A percentile compares a stretch with the other conserved stretches of the same genome.
Evolutionary conservation across 2,888 invertebrate genomes (phyloP).

Genomic region (Ophion slaviceki): DNA sequence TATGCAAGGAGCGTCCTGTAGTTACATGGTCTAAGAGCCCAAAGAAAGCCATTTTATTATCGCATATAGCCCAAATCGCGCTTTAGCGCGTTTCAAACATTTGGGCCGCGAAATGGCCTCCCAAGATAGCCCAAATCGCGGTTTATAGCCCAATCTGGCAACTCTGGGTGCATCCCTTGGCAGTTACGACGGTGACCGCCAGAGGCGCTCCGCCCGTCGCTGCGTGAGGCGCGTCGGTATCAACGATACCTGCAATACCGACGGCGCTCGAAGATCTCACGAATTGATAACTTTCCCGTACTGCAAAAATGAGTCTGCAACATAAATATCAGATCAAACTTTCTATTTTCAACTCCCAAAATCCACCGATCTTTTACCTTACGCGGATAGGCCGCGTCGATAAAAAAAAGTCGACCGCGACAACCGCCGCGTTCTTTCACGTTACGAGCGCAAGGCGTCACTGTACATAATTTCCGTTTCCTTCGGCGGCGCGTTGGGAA

Average conservation of each 20-base stretch:
- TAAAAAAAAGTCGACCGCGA: too few species aligned
- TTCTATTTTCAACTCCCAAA: neutral
- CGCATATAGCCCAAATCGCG: too few species aligned
- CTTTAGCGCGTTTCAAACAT: too few species aligned
- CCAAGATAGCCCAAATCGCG: too few species aligned
- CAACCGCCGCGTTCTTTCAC: neutral
- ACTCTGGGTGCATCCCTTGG: neutral
- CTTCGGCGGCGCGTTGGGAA: conserved; percentile 11
- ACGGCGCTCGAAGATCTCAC: neutral
- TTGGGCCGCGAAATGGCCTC: too few species aligned
- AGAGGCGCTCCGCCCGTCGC: neutral
- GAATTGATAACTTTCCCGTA: neutral
- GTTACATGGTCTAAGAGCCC: too few species aligned
- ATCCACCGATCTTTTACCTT: neutral
- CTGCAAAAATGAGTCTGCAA: neutral
- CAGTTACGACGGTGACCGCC: neutral
- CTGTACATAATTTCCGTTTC: neutral
- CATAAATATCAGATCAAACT: neutral
- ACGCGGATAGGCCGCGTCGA: too few species aligned
- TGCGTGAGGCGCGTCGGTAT: neutral
- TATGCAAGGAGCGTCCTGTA: too few species aligned
- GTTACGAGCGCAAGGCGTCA: conserved; percentile 30
- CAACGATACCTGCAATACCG: neutral
- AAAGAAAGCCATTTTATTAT: too few species aligned
- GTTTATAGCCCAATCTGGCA: too few species aligned